phyloP scores from a whole-genome alignment of 64 coral and sea anemone species.

The Actinia tenebrosa region DNA sequence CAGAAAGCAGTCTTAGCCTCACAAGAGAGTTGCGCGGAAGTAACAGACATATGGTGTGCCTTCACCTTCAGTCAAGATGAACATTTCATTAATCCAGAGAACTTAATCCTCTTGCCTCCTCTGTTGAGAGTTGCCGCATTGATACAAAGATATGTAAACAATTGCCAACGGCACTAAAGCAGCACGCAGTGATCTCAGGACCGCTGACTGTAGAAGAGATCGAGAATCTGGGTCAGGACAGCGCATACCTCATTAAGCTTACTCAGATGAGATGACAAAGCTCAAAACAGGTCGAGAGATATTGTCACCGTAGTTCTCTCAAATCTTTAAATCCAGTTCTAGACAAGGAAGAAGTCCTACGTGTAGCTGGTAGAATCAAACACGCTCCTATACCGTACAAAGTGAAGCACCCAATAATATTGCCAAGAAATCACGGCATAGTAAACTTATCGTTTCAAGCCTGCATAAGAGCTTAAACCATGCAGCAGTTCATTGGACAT shows the following conservation, averaged over 20 bases:
- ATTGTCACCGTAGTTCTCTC: background rate
- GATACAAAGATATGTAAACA: background rate
- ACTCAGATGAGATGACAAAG: background rate
- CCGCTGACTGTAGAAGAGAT: constrained; percentile 9
- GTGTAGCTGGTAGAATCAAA: constrained; percentile 34
- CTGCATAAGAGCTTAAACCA: too few species aligned
- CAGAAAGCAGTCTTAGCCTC: background rate
- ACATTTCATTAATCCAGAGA: background rate
- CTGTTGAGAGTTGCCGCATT: background rate
- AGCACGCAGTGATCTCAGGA: background rate
- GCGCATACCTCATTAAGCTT: constrained; percentile 2
- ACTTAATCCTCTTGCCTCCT: background rate
- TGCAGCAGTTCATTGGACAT: too few species aligned
- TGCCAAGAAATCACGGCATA: too few species aligned
- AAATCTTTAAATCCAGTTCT: constrained; percentile 19
- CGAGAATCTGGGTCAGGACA: constrained; percentile 31
- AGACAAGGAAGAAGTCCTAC: background rate
- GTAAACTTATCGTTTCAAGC: too few species aligned
- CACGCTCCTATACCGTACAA: constrained; percentile 18
- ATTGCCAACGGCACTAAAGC: background rate
- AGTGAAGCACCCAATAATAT: background rate
- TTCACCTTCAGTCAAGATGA: constrained; percentile 4
- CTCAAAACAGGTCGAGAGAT: constrained; percentile 2
- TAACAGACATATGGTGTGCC: background rate
- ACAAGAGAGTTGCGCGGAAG: background rate